Conservation (phyloP, 2,888 invertebrate genomes). For the Sussaba pulchella region DNA sequence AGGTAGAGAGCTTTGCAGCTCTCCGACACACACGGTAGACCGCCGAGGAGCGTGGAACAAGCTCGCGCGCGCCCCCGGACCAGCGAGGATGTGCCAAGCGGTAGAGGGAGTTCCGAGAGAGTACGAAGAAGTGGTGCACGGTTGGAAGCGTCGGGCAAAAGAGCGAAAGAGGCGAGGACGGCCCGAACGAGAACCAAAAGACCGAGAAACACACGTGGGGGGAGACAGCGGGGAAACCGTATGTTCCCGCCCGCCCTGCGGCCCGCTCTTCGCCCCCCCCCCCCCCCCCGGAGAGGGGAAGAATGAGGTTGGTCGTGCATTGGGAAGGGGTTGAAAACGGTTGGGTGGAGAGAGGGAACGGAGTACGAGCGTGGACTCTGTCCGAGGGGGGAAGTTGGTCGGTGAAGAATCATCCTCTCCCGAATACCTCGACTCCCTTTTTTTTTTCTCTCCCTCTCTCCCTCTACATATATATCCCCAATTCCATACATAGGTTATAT, state of each 20-base stretch:
- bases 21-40: slow-evolving; percentile 44
- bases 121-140: slow-evolving; percentile 37
- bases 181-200: slow-evolving; percentile 31
- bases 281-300: neutral
- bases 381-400: slow-evolving; percentile 24
- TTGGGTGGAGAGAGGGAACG: slow-evolving; percentile 9
- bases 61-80: slow-evolving; percentile 58
- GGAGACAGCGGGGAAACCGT: neutral
- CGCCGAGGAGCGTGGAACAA: slow-evolving; percentile 29
- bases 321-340: slow-evolving; percentile 57
- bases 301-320: slow-evolving; percentile 28
- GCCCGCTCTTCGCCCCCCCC: no score
- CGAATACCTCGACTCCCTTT: slow-evolving; percentile 16
- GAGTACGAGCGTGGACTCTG: neutral
- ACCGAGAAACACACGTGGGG: slow-evolving; percentile 38
- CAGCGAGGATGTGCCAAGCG: slow-evolving; percentile 30
- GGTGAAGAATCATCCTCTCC: slow-evolving; percentile 12
- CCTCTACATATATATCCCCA: no score
- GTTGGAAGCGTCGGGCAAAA: slow-evolving; percentile 20
- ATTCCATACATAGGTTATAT: no score
- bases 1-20: slow-evolving; percentile 67
- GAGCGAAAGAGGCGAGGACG: slow-evolving; percentile 31
- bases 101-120: slow-evolving; percentile 40
- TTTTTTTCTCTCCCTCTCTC: no score
- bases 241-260: no score